Base-by-base conservation (phyloP, 2,888 invertebrate genomes). In the Drosophila kokeensis region DNA sequence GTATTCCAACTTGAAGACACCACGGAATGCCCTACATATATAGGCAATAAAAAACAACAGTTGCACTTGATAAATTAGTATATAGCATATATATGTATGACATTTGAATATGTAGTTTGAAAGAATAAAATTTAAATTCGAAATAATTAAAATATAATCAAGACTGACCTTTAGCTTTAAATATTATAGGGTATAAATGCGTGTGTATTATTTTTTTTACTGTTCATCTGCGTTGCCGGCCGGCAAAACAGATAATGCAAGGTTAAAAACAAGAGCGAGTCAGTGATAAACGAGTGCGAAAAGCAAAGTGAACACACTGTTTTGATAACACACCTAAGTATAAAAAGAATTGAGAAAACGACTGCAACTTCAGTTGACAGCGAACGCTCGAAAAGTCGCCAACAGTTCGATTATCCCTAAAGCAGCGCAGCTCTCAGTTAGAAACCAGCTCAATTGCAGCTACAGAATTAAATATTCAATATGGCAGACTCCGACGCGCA, bases 401-500 rank as follows among this genome's bases (percentile, higher is more conserved):
- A 79, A 38, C 58, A 30, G 45, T 52, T 29, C 27, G 13, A 13
- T 55, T 61, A 18, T 29, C 21, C 34, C 61, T 42, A 11, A 13
- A 45, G 29, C 50, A 48, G 63, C 34, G 11, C 59, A 59, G 53
- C 13, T 38, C 15, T 6, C 21, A 8, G 15, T n/a, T 8, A 38
- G 15, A 38, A 38, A 11, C n/a, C n/a, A 11, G 15, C 21, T 6
- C 38, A 29, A 45, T 21, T 38, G 27, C 29, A 61, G 60, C 13
- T 36, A 29, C 45, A 45, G 8, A 24, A 45, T 24, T 8, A n/a
- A 3, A 50, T 29, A 50, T 42, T 53, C 73, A 90, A 68, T 48
- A 87, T 87, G 87, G 89, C 90, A 45, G 70, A 89, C 69, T 64
- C 87, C 30, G 82, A 76, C 32, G 72, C 75, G 27, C 63, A 79